Conservation (phyloP, 2,113 vertebrate species). For the Ptychochromis oligacanthus region DNA sequence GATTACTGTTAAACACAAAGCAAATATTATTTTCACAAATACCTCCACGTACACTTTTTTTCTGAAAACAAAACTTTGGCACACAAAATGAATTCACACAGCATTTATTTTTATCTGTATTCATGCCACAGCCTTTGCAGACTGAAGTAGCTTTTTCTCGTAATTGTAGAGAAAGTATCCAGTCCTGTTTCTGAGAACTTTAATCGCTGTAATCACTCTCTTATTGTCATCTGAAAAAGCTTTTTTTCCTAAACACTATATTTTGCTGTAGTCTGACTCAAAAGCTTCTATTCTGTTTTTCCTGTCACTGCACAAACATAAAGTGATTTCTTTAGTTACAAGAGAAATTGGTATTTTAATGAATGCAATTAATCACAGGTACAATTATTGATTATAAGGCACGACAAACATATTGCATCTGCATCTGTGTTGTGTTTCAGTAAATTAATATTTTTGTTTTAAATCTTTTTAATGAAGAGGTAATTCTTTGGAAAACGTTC, state of each 20-base stretch:
- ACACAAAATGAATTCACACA: not conserved
- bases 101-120: not conserved
- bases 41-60: not conserved
- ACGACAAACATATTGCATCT: not conserved
- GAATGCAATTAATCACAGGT: not conserved
- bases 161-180: not conserved
- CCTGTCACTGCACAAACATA: not conserved
- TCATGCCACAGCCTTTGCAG: not conserved
- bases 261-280: not conserved
- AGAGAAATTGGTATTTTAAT: not conserved
- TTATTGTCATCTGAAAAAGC: not conserved
- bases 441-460: not conserved
- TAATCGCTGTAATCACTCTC: slow-evolving; percentile 2
- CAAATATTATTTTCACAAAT: not conserved
- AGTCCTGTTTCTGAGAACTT: not conserved
- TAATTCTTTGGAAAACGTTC: slow-evolving; percentile 3
- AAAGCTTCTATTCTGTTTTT: not conserved
- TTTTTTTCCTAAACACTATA: not conserved
- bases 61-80: not conserved
- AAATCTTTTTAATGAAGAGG: not conserved
- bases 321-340: not conserved
- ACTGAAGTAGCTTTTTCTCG: not conserved
- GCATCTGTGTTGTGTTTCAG: not conserved
- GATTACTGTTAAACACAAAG: slow-evolving; percentile 6
- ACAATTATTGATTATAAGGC: not conserved